Evolutionary conservation across 2,888 invertebrate genomes (phyloP).

Genomic region (Buathra laborator): DNA sequence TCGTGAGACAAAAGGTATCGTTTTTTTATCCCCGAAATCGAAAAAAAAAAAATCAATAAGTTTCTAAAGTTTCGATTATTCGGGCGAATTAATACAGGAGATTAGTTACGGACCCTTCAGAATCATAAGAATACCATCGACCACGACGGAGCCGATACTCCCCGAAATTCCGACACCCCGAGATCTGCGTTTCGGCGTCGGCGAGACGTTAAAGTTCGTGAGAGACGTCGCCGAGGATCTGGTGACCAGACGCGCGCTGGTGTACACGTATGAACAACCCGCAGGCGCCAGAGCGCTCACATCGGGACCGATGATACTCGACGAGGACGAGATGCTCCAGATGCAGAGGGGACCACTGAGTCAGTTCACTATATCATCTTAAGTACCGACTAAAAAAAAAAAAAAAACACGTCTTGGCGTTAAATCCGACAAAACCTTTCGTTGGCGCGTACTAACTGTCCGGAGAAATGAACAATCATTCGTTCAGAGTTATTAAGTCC

Average conservation of each 20-base stretch:
- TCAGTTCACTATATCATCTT: conserved; percentile 53
- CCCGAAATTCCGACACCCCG: conserved; percentile 78
- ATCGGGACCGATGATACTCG: conserved; percentile 78
- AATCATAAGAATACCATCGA: conserved; percentile 80
- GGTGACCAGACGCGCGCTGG: conserved; percentile 81
- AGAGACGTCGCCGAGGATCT: conserved; percentile 80
- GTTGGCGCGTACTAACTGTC: not conserved
- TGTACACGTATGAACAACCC: conserved; percentile 81
- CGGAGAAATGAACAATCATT: conserved; percentile 7
- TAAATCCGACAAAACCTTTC: conserved; percentile 12
- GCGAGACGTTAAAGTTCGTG: conserved; percentile 79
- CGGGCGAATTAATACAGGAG: conserved; percentile 74
- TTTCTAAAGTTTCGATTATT: not conserved
- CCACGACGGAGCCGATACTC: conserved; percentile 74
- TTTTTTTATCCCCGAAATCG: not conserved
- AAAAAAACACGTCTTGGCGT: not conserved
- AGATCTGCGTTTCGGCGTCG: conserved; percentile 74
- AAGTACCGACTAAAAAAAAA: not conserved
- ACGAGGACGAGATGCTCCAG: conserved; percentile 80
- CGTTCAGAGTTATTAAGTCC: conserved; percentile 12
- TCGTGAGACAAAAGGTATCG: conserved; percentile 81
- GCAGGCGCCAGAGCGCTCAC: conserved; percentile 75
- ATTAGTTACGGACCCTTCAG: conserved; percentile 81
- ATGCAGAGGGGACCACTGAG: conserved; percentile 75
- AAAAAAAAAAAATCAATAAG: too few relatives aligned